phyloP scores from a whole-genome alignment of 2,888 invertebrate genomes.

The Sialis lutaria region DNA sequence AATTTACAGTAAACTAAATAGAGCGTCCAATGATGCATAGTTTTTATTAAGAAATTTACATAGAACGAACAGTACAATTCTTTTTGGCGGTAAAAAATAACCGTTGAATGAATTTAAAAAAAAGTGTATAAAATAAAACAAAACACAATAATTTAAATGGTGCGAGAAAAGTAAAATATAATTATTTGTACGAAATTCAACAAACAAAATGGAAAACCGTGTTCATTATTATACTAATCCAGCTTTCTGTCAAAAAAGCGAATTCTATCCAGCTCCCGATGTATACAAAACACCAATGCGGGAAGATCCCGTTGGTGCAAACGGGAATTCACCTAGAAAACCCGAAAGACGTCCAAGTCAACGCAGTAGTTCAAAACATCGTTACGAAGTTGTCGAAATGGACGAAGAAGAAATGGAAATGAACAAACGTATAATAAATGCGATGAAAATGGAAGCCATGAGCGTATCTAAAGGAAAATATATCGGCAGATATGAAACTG shows the following conservation, averaged over 20 bases:
- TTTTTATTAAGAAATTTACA: too few relatives aligned
- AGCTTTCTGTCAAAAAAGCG: constrained; percentile 64
- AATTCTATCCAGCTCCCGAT: constrained; percentile 30
- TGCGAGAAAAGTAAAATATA: too few relatives aligned
- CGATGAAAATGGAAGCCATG: constrained; percentile 4
- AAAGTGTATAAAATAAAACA: too few relatives aligned
- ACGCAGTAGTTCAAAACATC: constrained; percentile 3
- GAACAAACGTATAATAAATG: constrained; percentile 3
- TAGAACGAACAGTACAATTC: too few relatives aligned
- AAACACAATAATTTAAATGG: too few relatives aligned
- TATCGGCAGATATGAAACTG: not conserved
- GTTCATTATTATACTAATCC: constrained; percentile 57
- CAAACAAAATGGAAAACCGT: not conserved
- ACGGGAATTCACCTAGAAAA: constrained; percentile 4
- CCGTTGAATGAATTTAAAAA: too few relatives aligned
- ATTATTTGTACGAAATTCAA: too few relatives aligned
- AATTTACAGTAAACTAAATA: too few relatives aligned
- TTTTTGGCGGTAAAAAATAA: too few relatives aligned
- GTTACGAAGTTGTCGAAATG: constrained; percentile 6
- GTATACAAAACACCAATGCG: constrained; percentile 14
- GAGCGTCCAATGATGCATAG: too few relatives aligned
- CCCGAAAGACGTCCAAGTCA: constrained; percentile 4
- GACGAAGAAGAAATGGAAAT: constrained; percentile 4
- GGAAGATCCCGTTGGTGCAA: constrained; percentile 11
- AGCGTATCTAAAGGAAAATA: constrained; percentile 2